Conservation (phyloP, 2,888 invertebrate species). For the Drosophila demipolita region DNA sequence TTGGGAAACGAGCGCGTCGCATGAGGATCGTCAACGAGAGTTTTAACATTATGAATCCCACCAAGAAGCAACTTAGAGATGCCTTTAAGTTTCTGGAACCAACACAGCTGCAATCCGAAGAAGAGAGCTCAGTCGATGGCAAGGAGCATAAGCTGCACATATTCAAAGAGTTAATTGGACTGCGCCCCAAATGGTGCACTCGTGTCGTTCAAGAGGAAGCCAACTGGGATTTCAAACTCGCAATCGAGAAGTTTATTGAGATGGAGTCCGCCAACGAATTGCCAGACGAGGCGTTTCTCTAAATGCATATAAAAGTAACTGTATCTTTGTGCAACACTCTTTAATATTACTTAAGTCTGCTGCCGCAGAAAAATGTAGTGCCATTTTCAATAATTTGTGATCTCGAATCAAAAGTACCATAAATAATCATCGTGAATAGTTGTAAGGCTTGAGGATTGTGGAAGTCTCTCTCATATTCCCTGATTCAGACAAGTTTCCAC, state of each 20-base stretch:
- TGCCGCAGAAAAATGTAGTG: neutral
- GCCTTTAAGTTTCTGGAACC: slow-evolving; percentile 69
- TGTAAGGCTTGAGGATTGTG: slow-evolving; percentile 10
- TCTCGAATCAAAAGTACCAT: neutral
- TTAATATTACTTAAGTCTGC: neutral
- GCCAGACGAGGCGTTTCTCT: slow-evolving; percentile 74
- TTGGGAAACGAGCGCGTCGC: slow-evolving; percentile 50
- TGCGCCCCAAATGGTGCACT: slow-evolving; percentile 81
- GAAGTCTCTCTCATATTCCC: neutral
- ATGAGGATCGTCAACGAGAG: slow-evolving; percentile 80
- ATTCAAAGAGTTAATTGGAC: slow-evolving; percentile 76
- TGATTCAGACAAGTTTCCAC: slow-evolving; percentile 20
- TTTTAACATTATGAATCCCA: slow-evolving; percentile 75
- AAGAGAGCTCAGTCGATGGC: slow-evolving; percentile 58
- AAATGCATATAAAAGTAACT: neutral
- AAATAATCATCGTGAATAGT: slow-evolving; percentile 34
- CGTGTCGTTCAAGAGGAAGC: slow-evolving; percentile 77
- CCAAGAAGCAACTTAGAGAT: slow-evolving; percentile 49
- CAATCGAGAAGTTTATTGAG: slow-evolving; percentile 67
- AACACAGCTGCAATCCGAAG: neutral
- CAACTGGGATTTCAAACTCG: slow-evolving; percentile 74
- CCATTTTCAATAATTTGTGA: neutral
- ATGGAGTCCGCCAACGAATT: slow-evolving; percentile 63
- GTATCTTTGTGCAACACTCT: neutral
- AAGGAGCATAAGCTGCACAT: slow-evolving; percentile 77